phyloP scores from a whole-genome alignment of 2,888 invertebrate species.

The Caenorhabditis sinica region DNA sequence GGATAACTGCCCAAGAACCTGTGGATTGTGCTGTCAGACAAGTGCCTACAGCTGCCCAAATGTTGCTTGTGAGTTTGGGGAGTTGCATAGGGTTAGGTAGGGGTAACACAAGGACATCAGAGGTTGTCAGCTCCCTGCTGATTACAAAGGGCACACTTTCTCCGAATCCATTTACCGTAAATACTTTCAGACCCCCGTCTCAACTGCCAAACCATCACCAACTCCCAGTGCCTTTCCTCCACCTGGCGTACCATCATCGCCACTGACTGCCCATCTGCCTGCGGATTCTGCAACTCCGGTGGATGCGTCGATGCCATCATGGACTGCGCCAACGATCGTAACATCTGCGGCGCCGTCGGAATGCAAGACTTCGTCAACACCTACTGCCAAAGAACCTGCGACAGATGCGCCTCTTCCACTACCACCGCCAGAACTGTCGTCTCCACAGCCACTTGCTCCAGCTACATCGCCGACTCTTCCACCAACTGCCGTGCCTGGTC shows the following conservation, averaged over 20 bases:
- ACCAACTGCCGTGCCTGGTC: slow-evolving; percentile 29
- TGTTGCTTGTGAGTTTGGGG: slow-evolving; percentile 46
- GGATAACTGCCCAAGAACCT: slow-evolving; percentile 51
- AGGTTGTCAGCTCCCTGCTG: background rate
- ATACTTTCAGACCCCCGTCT: slow-evolving; percentile 35
- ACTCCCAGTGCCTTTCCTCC: slow-evolving; percentile 54
- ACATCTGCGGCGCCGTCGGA: slow-evolving; percentile 51
- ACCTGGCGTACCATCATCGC: slow-evolving; percentile 65
- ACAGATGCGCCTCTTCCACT: slow-evolving; percentile 41
- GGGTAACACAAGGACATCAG: too few species aligned
- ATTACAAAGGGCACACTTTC: background rate
- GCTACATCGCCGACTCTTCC: slow-evolving; percentile 37
- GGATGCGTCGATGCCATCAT: slow-evolving; percentile 67
- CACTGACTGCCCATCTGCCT: slow-evolving; percentile 63
- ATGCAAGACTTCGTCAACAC: slow-evolving; percentile 55
- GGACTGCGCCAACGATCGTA: slow-evolving; percentile 33
- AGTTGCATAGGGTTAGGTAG: background rate
- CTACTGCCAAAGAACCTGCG: slow-evolving; percentile 74
- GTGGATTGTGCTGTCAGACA: slow-evolving; percentile 68
- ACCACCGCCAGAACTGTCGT: background rate
- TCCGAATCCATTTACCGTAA: background rate
- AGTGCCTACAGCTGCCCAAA: slow-evolving; percentile 64
- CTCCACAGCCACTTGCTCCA: slow-evolving; percentile 19
- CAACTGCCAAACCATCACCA: slow-evolving; percentile 57
- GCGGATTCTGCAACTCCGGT: slow-evolving; percentile 65